Evolutionary conservation across 1,140 invertebrate genomes (phyloP), one percentile per base, ranked within the genome.

Genomic region (Heterodera carotae): DNA sequence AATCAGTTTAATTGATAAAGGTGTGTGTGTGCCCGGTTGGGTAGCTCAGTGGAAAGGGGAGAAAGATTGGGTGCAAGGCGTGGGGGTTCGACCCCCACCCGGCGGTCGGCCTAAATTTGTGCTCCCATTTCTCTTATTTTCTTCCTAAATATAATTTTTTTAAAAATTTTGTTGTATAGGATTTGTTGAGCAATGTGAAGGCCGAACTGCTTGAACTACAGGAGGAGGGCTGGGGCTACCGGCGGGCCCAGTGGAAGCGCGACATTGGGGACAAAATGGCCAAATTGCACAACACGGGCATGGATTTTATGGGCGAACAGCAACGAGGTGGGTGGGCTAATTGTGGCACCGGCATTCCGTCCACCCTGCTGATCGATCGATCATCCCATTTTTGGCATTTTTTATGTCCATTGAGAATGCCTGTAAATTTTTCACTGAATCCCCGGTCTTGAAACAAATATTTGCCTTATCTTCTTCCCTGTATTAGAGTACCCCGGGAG

Each of bases 111-210:
- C n/a, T n/a, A n/a, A n/a, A n/a, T n/a, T n/a, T n/a, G n/a, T n/a
- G n/a, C n/a, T n/a, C n/a, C n/a, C n/a, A n/a, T n/a, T n/a, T n/a
- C n/a, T n/a, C n/a, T n/a, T n/a, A n/a, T n/a, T n/a, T n/a, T n/a
- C n/a, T n/a, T n/a, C n/a, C n/a, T n/a, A n/a, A n/a, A n/a, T n/a
- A n/a, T 43, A 43, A 43, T 1, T 43, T 8, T 2, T 43, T 43
- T 6, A 4, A 39, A 39, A 4, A n/a, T 56, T 56, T 22, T 43
- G 7, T 43, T 0, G 7, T 43, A 12, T 2, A 92, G 69, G 94
- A 96, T 87, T 89, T 97, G 64, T 92, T 94, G 79, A 95, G 62
- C 62, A 66, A 95, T 79, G 93, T 94, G 22, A 91, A 92, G 2
- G 91, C 92, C 4, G 93, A 95, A 84, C 90, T 96, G 25, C 86